A percentile compares a stretch with the other conserved stretches of the same genome.
Conservation (phyloP, 1,140 invertebrate genomes). For the Zaprionus lachaisei region DNA sequence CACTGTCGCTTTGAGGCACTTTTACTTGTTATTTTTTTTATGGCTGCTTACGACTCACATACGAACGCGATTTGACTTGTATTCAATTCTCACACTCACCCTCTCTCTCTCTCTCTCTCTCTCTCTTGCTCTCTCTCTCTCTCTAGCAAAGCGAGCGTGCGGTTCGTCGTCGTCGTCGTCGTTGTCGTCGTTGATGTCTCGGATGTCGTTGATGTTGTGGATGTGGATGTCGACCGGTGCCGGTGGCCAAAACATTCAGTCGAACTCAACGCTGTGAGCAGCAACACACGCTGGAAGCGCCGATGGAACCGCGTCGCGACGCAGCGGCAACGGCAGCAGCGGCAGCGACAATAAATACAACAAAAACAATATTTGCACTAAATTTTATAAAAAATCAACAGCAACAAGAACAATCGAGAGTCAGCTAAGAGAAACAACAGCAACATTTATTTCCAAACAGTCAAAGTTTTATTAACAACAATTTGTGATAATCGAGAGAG, state of each 20-base stretch:
- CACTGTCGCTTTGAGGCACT: neutral
- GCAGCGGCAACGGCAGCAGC: conserved; percentile 51
- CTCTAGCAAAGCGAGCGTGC: conserved; percentile 35
- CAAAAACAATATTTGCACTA: conserved; percentile 27
- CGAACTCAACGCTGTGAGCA: conserved; percentile 70
- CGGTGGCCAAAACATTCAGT: conserved; percentile 65
- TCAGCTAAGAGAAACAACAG: conserved; percentile 26
- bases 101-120: neutral
- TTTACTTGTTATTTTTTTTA: conserved; percentile 22
- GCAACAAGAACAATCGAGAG: conserved; percentile 39
- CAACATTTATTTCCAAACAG: conserved; percentile 45
- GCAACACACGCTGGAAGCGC: conserved; percentile 64
- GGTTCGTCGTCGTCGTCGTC: conserved; percentile 55
- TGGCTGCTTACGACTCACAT: conserved; percentile 45
- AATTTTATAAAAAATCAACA: conserved; percentile 19
- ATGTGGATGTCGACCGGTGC: conserved; percentile 52
- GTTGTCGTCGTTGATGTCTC: conserved; percentile 54
- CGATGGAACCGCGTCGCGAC: conserved; percentile 58
- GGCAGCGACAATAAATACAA: conserved; percentile 41
- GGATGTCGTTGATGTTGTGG: conserved; percentile 46
- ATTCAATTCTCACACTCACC: conserved; percentile 31
- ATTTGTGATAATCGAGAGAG: conserved; percentile 53
- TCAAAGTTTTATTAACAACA: conserved; percentile 57
- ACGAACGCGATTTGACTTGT: conserved; percentile 33
- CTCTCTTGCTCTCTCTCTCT: conserved; percentile 17